Base-by-base conservation (phyloP, 1,140 invertebrate genomes). In the Drosophila nannoptera region DNA sequence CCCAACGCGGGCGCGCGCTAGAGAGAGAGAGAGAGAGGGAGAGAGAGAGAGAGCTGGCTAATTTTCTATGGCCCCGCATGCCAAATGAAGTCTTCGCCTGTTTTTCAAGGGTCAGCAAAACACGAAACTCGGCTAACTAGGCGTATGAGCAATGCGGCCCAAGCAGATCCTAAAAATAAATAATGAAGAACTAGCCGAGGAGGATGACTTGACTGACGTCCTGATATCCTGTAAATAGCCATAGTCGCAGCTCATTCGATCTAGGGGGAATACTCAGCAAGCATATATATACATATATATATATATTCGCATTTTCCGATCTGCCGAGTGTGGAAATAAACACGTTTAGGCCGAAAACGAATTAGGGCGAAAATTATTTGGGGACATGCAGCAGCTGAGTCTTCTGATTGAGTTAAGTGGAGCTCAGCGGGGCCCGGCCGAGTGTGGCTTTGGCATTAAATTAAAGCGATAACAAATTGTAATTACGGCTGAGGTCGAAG, bases 381-480 rank as follows among this genome's bases (percentile, higher is more conserved):
- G 55, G 56, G 49, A 61, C 22, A 36, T 31, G 4, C 31, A 68
- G 67, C 58, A 46, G 46, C 16, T 63, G 58, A 14, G 12, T 43
- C 14, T 16, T 43, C 40, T 16, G 40, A 43, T 43, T 43, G 12
- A 43, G 12, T 73, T 60, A 42, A 14, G 38, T 31, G 48, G 22
- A 32, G 8, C 48, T 32, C 12, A 65, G 29, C 35, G 12, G 11
- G 4, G 16, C 45, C 16, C 5, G 14, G 12, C 31, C 29, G 29
- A 56, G 52, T 48, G 50, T 42, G 33, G 52, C 29, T 48, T 72
- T 54, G 49, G 64, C 69, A 69, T 73, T 73, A 53, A 73, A 69
- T 73, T 73, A 73, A 73, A 64, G 42, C 66, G 70, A 73, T 73
- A 73, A 73, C 70, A 73, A 73, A 73, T 73, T 73, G 66, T 69